A percentile compares a stretch with the other conserved stretches of the same genome.
Evolutionary conservation across 1,140 invertebrate species (phyloP).

Genomic region (Drosophila nebulosa): DNA sequence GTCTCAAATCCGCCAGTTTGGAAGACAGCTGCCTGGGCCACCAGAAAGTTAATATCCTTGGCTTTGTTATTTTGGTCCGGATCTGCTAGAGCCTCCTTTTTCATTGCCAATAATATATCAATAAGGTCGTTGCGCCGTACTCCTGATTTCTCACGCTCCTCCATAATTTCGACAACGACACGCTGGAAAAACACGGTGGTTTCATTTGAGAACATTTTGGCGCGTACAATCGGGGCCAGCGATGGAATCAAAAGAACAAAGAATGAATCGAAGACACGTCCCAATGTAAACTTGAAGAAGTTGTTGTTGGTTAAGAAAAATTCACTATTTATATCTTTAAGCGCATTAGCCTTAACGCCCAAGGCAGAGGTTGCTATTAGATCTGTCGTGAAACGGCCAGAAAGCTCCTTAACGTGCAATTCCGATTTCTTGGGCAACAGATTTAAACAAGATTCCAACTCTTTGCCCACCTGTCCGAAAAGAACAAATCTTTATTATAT

Average conservation of each 20-base stretch:
- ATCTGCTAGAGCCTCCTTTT: slow-evolving; percentile 40
- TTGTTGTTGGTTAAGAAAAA: slow-evolving; percentile 79
- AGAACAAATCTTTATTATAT: background rate
- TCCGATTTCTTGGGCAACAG: background rate
- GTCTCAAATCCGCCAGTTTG: slow-evolving; percentile 90
- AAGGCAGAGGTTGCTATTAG: slow-evolving; percentile 84
- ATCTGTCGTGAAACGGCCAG: slow-evolving; percentile 83
- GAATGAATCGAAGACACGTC: slow-evolving; percentile 81
- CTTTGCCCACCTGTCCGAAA: slow-evolving; percentile 45
- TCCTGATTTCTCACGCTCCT: slow-evolving; percentile 60
- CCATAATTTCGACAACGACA: slow-evolving; percentile 66
- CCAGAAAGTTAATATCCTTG: slow-evolving; percentile 78
- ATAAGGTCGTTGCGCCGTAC: slow-evolving; percentile 80
- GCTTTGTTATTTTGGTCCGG: slow-evolving; percentile 7
- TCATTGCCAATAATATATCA: slow-evolving; percentile 80
- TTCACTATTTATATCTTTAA: slow-evolving; percentile 81
- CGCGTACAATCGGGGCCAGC: slow-evolving; percentile 31
- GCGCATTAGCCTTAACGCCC: slow-evolving; percentile 83
- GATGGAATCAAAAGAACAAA: slow-evolving; percentile 80
- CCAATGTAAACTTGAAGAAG: slow-evolving; percentile 82
- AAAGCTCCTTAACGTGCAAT: slow-evolving; percentile 72
- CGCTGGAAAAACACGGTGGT: slow-evolving; percentile 59
- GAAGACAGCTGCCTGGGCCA: slow-evolving; percentile 86
- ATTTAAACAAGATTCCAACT: slow-evolving; percentile 44
- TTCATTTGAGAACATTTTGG: slow-evolving; percentile 58